These are phyloP conservation scores for Dryadula phaetusa DNA, from an alignment of 2,888 invertebrate species.

Conservation along the genomic window DNA sequence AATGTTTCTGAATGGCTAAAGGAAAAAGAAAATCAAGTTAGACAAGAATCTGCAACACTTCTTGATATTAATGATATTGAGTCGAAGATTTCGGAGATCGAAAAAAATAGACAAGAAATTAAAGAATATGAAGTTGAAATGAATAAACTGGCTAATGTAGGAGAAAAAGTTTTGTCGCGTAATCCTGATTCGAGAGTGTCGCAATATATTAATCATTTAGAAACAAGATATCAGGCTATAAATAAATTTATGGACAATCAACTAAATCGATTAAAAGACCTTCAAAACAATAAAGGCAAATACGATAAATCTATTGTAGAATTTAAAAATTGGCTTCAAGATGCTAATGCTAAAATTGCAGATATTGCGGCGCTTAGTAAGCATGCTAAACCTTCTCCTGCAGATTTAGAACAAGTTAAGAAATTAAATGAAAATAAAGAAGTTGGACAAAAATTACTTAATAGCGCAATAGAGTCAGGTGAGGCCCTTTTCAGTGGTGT, in stretches of 20 bases:
- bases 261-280: slow-evolving; percentile 88
- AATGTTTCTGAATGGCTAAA: slow-evolving; percentile 90
- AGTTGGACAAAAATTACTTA: slow-evolving; percentile 90
- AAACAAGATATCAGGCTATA: slow-evolving; percentile 89
- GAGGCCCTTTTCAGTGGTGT: slow-evolving; percentile 95
- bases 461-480: slow-evolving; percentile 92
- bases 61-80: slow-evolving; percentile 88
- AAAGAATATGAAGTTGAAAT: slow-evolving; percentile 87
- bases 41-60: slow-evolving; percentile 89
- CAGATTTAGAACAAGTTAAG: slow-evolving; percentile 90
- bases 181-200: slow-evolving; percentile 93
- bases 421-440: slow-evolving; percentile 90
- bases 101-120: slow-evolving; percentile 86
- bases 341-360: slow-evolving; percentile 90
- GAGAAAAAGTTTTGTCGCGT: slow-evolving; percentile 88
- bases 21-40: slow-evolving; percentile 90
- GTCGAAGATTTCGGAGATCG: slow-evolving; percentile 87
- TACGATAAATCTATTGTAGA: slow-evolving; percentile 87
- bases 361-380: slow-evolving; percentile 89
- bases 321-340: slow-evolving; percentile 91
- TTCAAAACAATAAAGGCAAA: slow-evolving; percentile 88
- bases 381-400: slow-evolving; percentile 89
- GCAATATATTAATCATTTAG: slow-evolving; percentile 91
- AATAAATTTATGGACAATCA: slow-evolving; percentile 88
- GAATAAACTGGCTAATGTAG: slow-evolving; percentile 86